Evolutionary conservation across 1,140 invertebrate species (phyloP), one percentile per base, ranked within the genome.

Genomic region (Pentalonia nigronervosa): DNA sequence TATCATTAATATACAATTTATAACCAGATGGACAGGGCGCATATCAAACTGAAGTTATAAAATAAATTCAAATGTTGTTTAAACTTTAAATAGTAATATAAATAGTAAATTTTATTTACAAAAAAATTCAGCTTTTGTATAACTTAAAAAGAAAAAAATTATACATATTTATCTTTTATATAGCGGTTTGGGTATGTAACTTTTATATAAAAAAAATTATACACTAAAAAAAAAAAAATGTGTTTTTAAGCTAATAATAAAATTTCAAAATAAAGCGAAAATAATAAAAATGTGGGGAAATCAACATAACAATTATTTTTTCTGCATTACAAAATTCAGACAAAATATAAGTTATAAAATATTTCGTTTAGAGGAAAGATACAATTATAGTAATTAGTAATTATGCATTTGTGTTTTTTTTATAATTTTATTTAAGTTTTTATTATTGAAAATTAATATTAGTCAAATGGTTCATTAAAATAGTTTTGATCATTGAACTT

Each of bases 71-170:
- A 86, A 81, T n/a, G 47, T 81, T 48, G 47, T 93, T 93, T 93
- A 41, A 93, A 93, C 81, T 84, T 93, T 86, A 93, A 93, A 93
- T 93, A 84, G 91, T 93, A 93, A 93, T 93, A 93, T 93, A 93
- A 93, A 93, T 93, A 93, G 91, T 93, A 93, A 91, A 93, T 93
- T 93, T 93, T 93, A 93, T 93, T 93, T 93, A 93, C 91, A 93
- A 93, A 93, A 93, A 92, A 93, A 84, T 41, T 84, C 91, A 93
- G 91, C 91, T 93, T 92, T 84, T 84, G 81, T 93, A 84, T 93
- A 93, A 93, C 91, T 93, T 93, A 93, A 56, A 84, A 93, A 93
- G 91, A 83, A 93, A 83, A 45, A 93, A 86, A 86, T 86, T 93
- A 93, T 93, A 93, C 91, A 93, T 93, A 86, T 83, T 93, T 53